Evolutionary conservation across 2,113 vertebrate species (phyloP).

Genomic region (Alethe castanea): DNA sequence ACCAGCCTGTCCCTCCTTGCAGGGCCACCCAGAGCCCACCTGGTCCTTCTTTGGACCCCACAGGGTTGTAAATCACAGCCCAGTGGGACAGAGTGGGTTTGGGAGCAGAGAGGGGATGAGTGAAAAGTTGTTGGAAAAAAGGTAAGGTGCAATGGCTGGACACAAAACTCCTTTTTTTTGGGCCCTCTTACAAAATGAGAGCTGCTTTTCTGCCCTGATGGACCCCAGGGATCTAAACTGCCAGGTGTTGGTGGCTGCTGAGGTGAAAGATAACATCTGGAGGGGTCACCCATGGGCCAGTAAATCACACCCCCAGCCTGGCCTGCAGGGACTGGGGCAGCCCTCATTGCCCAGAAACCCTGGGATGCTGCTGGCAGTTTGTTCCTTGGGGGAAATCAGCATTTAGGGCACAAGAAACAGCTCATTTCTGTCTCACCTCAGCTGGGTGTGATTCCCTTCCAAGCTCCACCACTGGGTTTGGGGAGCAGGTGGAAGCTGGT

Average conservation of each 20-base stretch:
- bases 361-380: background rate
- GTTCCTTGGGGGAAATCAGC: background rate
- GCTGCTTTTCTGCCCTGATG: background rate
- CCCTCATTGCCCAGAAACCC: background rate
- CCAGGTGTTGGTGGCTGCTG: background rate
- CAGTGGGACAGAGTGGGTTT: background rate
- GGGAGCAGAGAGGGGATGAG: background rate
- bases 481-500: background rate
- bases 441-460: background rate
- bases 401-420: background rate
- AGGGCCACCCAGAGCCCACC: background rate
- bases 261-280: background rate
- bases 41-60: background rate
- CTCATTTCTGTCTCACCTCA: background rate
- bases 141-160: background rate
- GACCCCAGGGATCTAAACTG: background rate
- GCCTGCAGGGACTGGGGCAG: background rate
- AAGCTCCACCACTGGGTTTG: background rate
- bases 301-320: background rate
- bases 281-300: background rate
- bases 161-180: background rate
- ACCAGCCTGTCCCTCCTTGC: background rate
- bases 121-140: background rate
- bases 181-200: fast-evolving
- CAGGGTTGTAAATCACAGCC: background rate